Percentiles rank a stretch among this genome's conserved stretches.
These are phyloP conservation scores for Aplysina aerophoba DNA, from an alignment of 37 sponge, comb jelly and placozoan species.

Conservation along the genomic window DNA sequence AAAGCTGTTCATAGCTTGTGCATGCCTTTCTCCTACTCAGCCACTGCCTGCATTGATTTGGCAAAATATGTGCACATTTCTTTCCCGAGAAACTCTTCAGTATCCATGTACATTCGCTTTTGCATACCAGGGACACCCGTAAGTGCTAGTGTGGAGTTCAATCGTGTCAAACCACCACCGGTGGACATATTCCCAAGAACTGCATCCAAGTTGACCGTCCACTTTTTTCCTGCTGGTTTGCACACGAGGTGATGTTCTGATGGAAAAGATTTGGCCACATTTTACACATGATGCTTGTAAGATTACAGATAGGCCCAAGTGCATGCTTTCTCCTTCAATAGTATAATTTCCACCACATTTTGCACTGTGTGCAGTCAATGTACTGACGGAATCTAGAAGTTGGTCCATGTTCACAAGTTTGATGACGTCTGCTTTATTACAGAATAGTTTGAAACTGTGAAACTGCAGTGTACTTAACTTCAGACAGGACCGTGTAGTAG, in stretches of 20 bases:
- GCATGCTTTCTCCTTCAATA: not conserved
- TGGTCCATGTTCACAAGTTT: constrained; percentile 10
- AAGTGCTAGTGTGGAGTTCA: constrained; percentile 33
- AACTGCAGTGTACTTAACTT: too few species aligned
- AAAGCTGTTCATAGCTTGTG: not conserved
- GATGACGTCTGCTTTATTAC: too few species aligned
- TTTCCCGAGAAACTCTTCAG: constrained; percentile 19
- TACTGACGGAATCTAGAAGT: not conserved
- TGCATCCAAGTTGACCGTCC: constrained; percentile 47
- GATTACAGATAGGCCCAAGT: not conserved
- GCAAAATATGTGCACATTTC: not conserved
- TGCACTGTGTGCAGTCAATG: not conserved
- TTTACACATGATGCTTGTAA: constrained; percentile 1
- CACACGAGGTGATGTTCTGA: not conserved
- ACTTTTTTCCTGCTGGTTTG: constrained; percentile 4
- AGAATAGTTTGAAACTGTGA: too few species aligned
- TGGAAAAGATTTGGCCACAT: not conserved
- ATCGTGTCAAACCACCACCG: constrained; percentile 39
- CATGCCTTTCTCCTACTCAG: not conserved
- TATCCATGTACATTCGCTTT: constrained; percentile 7
- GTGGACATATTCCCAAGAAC: constrained; percentile 54
- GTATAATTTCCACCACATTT: constrained; percentile 8
- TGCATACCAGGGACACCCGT: constrained; percentile 49
- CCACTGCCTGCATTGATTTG: not conserved
- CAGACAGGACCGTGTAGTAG: too few species aligned